Evolutionary conservation across 1,140 invertebrate species (phyloP), one percentile per base, ranked within the genome.

Genomic region (Drosophila tsacasi): DNA sequence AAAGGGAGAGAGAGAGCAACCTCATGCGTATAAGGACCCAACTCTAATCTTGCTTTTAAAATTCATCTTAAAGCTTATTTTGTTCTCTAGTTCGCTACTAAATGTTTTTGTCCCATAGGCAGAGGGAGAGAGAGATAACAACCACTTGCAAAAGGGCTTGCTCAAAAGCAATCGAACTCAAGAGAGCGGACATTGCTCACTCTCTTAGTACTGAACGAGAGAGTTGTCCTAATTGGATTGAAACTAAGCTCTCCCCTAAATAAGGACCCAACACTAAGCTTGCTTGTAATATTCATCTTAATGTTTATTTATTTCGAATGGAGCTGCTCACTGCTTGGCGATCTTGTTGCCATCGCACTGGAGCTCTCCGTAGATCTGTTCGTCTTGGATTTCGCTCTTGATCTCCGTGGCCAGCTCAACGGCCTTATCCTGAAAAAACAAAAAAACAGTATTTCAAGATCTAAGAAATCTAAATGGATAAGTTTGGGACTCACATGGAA

Each of bases 291-390:
- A 66, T 57, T 54, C 52, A 9, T 27, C 17, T 37, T 71, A 60
- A 61, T 49, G 30, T 74, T 73, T 47, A 61, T 74, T 80, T 15
- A 55, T 71, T 50, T 39, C 40, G 17, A 10, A 37, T 17, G 10
- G 12, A 25, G 9, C 35, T 23, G 12, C 5, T 73, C 61, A 87
- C 42, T 82, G 78, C 58, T 91, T 85, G 54, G 21, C 55, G 23
- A 86, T 87, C 57, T 90, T 90, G 68, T 90, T 82, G 62, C 12
- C 74, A 27, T 81, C 83, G 66, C 87, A 91, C 47, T 79, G 61
- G 12, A 92, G 91, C 7, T 92, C 76, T 17, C 60, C 69, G 47
- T 87, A 84, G 49, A 91, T 81, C 21, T 81, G 60, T 59, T 92
- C 91, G 27, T 87, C 79, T 21, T 73, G 74, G 23, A 72, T 57